Evolutionary conservation across 1,140 invertebrate genomes (phyloP), one percentile per base, ranked within the genome.

Genomic region (Drosophila subpulchrella): DNA sequence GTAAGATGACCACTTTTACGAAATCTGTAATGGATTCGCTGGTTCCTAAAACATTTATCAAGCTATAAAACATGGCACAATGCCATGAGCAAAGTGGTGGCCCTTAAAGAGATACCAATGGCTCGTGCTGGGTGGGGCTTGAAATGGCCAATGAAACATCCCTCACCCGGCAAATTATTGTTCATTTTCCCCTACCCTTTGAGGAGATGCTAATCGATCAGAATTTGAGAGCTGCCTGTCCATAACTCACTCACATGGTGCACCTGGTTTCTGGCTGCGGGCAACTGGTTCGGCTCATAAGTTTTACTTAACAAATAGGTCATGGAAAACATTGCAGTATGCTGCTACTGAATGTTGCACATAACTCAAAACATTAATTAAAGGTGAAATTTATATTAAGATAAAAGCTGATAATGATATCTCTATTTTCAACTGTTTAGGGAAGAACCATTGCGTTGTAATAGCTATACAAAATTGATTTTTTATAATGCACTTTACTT

Each of bases 81-180:
- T 68, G 38, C 38, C 46, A 8, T 17, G 60, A 58, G 73, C 55
- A 75, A 75, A 67, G 73, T 75, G 72, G 60, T n/a, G 24, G 27
- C 34, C 34, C 56, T 38, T 54, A 67, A 67, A 38, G 15, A 51
- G 48, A 55, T 67, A 47, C 8, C 10, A 24, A 50, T 50, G 67
- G 65, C 67, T 57, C 63, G 51, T 74, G 71, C 53, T 38, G 48
- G 6, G 11, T 67, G n/a, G 38, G 61, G 54, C 72, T 62, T 76
- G 72, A 75, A 75, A 67, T 67, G 36, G 38, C 38, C 34, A 75
- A 53, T 50, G 72, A 34, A 56, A 56, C 46, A 20, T 15, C 38
- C 17, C 6, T 30, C 54, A 38, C 24, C 57, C 17, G 15, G 27
- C 60, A 46, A 75, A 75, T 66, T 53, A 48, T 54, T 58, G 48